Percentiles rank a stretch among this genome's conserved stretches.
phyloP scores from a whole-genome alignment of 2,888 invertebrate genomes.

The Lypha dubia region DNA sequence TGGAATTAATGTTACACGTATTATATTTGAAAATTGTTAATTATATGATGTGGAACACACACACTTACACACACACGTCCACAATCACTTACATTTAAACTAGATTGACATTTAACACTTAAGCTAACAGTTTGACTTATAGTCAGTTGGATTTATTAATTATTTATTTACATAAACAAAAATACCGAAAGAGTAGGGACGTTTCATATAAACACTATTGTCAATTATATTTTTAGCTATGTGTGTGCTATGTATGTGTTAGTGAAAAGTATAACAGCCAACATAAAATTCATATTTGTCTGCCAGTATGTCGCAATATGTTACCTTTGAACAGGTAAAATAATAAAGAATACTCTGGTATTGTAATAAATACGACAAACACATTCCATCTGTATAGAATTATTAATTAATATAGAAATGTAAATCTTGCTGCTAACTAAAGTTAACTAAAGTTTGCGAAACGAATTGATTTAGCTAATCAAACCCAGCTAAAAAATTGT shows the following conservation, averaged over 20 bases:
- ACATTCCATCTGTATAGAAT: too few species aligned
- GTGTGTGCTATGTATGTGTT: not conserved
- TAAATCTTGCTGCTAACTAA: too few species aligned
- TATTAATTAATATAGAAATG: too few species aligned
- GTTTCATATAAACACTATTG: not conserved
- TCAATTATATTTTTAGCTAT: too few species aligned
- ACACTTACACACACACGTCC: not conserved
- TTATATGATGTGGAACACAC: conserved; percentile 35
- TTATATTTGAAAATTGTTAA: conserved; percentile 62
- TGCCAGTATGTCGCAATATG: not conserved
- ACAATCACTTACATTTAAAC: not conserved
- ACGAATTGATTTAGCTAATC: too few species aligned
- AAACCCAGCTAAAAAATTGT: too few species aligned
- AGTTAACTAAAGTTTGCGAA: too few species aligned
- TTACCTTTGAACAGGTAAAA: not conserved
- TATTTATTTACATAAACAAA: conserved; percentile 12
- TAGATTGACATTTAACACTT: conserved; percentile 15
- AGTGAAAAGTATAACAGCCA: not conserved
- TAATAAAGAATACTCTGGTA: not conserved
- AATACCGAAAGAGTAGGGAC: not conserved
- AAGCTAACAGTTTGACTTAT: conserved; percentile 22
- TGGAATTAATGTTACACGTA: conserved; percentile 50
- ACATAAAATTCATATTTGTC: too few species aligned
- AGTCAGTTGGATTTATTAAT: conserved; percentile 3
- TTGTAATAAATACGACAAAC: too few species aligned